Evolutionary conservation across 2,797 vertebrate genomes (phyloP).

Genomic region (Valencia hispanica): DNA sequence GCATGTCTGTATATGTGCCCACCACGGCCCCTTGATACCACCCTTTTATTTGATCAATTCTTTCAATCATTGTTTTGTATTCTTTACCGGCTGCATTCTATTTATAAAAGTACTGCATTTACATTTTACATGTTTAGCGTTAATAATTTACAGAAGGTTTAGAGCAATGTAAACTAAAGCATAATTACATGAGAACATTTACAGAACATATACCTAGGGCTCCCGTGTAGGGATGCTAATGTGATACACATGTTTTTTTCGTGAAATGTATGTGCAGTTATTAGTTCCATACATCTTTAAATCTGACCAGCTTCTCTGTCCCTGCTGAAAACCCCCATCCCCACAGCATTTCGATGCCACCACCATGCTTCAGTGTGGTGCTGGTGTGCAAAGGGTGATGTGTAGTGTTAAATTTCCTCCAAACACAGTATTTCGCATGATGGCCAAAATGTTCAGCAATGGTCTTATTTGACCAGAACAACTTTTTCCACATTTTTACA

Average conservation of each 20-base stretch:
- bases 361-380: neutral
- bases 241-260: neutral
- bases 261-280: neutral
- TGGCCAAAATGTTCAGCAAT: neutral
- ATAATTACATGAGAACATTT: neutral
- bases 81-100: neutral
- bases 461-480: neutral
- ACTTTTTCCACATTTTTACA: neutral
- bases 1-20: conserved; percentile 42
- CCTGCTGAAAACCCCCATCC: too few species aligned
- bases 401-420: neutral
- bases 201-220: neutral
- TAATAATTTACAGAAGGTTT: neutral
- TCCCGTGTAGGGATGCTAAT: neutral
- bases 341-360: neutral
- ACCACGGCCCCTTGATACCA: conserved; percentile 31
- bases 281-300: neutral
- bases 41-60: conserved; percentile 13
- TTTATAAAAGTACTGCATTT: neutral
- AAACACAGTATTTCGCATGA: neutral
- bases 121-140: neutral
- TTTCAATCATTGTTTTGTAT: conserved; percentile 2
- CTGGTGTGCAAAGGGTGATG: neutral
- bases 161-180: neutral
- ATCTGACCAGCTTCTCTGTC: neutral